These are phyloP conservation scores for Drepana arcuata DNA, from an alignment of 1,140 invertebrate genomes.

Conservation along the genomic window DNA sequence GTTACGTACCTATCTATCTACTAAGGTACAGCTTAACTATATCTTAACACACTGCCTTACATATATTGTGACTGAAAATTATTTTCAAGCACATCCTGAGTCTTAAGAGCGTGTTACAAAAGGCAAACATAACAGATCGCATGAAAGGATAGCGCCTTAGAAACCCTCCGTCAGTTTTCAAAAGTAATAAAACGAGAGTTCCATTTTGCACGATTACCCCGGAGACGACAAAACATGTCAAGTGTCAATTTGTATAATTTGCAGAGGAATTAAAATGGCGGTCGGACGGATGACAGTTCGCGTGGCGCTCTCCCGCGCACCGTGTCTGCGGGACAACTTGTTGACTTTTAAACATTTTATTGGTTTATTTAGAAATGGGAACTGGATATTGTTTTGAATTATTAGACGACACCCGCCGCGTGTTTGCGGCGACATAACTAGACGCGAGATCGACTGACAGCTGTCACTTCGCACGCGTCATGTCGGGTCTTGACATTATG, in stretches of 20 bases:
- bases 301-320: constrained; percentile 16
- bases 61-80: no score
- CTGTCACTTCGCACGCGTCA: constrained; percentile 42
- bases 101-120: no score
- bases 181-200: constrained; percentile 47
- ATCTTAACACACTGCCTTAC: no score
- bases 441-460: constrained; percentile 49
- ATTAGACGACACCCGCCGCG: constrained; percentile 30
- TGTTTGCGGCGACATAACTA: constrained; percentile 54
- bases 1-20: no score
- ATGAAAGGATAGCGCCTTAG: constrained; percentile 15
- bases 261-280: constrained; percentile 56
- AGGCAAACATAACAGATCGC: constrained; percentile 19
- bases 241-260: constrained; percentile 63
- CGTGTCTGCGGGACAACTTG: constrained; percentile 7
- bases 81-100: no score
- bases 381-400: constrained; percentile 33
- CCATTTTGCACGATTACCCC: constrained; percentile 57
- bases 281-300: constrained; percentile 52
- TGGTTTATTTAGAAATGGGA: constrained; percentile 11
- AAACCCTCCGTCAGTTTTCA: constrained; percentile 19
- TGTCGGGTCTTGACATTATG: background rate
- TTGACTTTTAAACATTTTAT: constrained; percentile 16
- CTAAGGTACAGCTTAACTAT: no score
- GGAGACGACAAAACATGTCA: constrained; percentile 64